Conservation (phyloP, 2,113 vertebrate genomes). For the Aphyosemion australe region DNA sequence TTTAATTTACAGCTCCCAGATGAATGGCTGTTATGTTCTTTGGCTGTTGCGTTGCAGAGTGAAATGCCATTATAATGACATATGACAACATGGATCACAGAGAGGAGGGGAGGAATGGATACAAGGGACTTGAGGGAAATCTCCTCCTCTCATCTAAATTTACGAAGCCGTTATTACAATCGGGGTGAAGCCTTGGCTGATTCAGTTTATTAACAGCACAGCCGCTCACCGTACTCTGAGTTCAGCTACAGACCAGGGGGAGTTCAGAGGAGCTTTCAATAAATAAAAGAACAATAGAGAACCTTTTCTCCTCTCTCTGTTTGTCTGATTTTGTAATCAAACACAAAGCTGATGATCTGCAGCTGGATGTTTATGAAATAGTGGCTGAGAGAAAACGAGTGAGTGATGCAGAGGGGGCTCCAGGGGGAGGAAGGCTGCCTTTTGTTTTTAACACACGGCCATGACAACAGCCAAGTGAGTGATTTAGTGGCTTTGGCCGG, state of each 20-base stretch:
- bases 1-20: constrained; percentile 22
- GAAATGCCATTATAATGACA: constrained; percentile 42
- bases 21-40: constrained; percentile 37
- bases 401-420: constrained; percentile 34
- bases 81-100: constrained; percentile 34
- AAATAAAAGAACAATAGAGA: background rate
- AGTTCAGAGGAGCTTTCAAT: background rate
- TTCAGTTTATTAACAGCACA: constrained; percentile 9
- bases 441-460: constrained; percentile 45
- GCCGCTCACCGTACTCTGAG: background rate
- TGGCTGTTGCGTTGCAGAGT: constrained; percentile 42
- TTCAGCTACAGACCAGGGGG: too few relatives aligned
- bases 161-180: constrained; percentile 14
- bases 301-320: background rate
- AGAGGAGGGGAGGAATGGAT: constrained; percentile 2
- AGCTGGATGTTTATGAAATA: constrained; percentile 49
- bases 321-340: constrained; percentile 41
- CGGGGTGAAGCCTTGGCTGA: constrained; percentile 10
- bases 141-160: constrained; percentile 34
- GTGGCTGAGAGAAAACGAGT: constrained; percentile 9
- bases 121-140: constrained; percentile 25
- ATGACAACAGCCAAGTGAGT: constrained; percentile 50
- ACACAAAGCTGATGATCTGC: constrained; percentile 26
- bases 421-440: background rate
- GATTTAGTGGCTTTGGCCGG: constrained; percentile 49